Evolutionary conservation across 2,888 invertebrate genomes (phyloP), one percentile per base, ranked within the genome.

Genomic region (Lysandra coridon): DNA sequence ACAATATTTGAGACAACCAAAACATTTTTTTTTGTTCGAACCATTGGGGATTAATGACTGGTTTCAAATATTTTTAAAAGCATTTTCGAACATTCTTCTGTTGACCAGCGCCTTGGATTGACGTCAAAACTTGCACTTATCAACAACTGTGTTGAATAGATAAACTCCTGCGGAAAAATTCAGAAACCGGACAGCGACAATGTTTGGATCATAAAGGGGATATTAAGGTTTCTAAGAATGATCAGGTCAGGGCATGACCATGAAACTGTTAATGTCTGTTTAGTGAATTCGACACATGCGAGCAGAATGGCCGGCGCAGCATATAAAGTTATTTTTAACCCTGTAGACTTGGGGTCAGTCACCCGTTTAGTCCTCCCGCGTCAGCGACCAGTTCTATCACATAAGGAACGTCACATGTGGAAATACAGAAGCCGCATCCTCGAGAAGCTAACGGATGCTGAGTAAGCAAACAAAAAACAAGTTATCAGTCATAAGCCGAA

Each of bases 231-330:
- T 88, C 83, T 82, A 88, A 76, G 88, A 90, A 92, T 82, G 90
- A 88, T 88, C 91, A 92, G 93, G 94, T 93, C 93, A 93, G 88
- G 90, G 89, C 87, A 90, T 90, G 94, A 92, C 94, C 94, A 87
- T 94, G 94, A 94, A 94, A 93, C 92, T 92, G 90, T 92, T 92
- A 91, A 91, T 90, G 90, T 88, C 91, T 92, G 92, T 92, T 93
- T 92, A 92, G 91, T 93, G 90, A 92, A 94, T 93, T 93, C 93
- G 92, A 93, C 94, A 94, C 91, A 94, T 94, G 94, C 89, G 90
- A 93, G 88, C 94, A 92, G 94, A 94, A 93, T 92, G 92, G 89
- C 90, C 91, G 92, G 87, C 88, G 88, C 88, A 89, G 89, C 89
- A 90, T 87, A 76, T 53, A 53, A 87, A 88, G 92, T 93, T 94